Base-by-base conservation (phyloP, 2,113 vertebrate genomes). In the Beaufortia kweichowensis region DNA sequence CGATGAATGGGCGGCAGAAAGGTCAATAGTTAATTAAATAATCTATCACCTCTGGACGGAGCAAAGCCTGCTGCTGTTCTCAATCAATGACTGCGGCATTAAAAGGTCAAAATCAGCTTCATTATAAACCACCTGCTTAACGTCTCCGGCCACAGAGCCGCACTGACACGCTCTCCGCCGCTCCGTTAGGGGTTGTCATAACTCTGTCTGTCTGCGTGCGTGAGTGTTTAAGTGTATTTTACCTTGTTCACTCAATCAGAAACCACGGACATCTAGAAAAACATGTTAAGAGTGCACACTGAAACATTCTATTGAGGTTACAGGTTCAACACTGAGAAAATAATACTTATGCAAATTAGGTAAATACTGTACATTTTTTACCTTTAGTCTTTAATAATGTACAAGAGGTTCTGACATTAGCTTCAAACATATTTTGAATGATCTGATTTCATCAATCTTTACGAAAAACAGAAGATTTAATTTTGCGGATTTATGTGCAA, bases 21-120 rank as follows among this genome's bases (percentile, higher is more conserved):
- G 97, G 97, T 98, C 97, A 98, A 95, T 93, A 95, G 95, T 96
- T 98, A 98, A 98, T 98, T 96, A 98, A 98, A 97, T 97, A 98
- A 98, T 98, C 96, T 96, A 98, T 98, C 97, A 98, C 95, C 93
- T 96, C 95, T 91, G 93, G 94, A 95, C 77, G 89, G 93, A 93
- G 94, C 91, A 93, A 90, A 92, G 93, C 66, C 92, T 92, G 90
- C 93, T 91, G 89, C 86, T 88, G 91, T 88, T 93, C 88, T 93
- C 95, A 95, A 95, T 95, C 94, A 94, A 95, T 94, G 94, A 91
- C 93, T 90, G 94, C 92, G 93, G 92, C 94, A 96, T 96, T 96
- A 94, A 96, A 98, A 98, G 96, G 97, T 98, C 96, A 98, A 92
- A 90, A 92, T 91, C 93, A 95, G 93, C 94, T 89, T 89, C 86